A percentile compares a stretch with the other conserved stretches of the same genome.
Evolutionary conservation across 2,113 vertebrate species (phyloP).

Genomic region (human (Homo sapiens)): DNA sequence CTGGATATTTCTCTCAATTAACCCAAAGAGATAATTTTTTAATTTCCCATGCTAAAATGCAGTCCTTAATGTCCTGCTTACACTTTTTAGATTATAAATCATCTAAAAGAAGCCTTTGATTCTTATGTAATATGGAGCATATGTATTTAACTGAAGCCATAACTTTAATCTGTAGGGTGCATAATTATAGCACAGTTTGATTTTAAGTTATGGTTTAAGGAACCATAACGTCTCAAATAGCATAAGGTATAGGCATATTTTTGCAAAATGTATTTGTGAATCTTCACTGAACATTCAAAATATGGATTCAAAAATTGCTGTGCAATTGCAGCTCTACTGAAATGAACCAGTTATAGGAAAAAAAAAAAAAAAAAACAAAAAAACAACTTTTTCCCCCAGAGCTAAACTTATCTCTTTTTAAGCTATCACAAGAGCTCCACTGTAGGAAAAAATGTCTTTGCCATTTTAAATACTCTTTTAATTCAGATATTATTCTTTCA

Average conservation of each 20-base stretch:
- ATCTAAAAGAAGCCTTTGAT: not conserved
- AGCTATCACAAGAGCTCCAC: not conserved
- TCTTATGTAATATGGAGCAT: not conserved
- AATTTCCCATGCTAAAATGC: not conserved
- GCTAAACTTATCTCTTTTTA: not conserved
- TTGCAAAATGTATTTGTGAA: not conserved
- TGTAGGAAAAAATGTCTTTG: not conserved
- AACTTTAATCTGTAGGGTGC: not conserved
- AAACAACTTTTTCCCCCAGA: not conserved
- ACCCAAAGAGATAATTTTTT: not conserved
- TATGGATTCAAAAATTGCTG: not conserved
- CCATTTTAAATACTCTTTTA: not conserved
- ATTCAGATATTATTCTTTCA: not conserved
- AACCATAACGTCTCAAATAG: not conserved
- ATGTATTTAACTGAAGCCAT: not conserved
- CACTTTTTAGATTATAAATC: not conserved
- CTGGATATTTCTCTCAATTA: not conserved
- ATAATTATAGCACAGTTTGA: slow-evolving; percentile 13
- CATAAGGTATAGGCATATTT: not conserved
- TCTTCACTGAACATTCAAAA: slow-evolving; percentile 23
- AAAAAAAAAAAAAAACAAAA: not conserved
- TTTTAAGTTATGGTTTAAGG: not conserved
- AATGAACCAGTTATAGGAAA: not conserved
- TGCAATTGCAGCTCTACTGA: not conserved
- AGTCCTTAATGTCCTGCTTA: not conserved